phyloP scores from a whole-genome alignment of 2,888 invertebrate species.

The Platycnemis pennipes region DNA sequence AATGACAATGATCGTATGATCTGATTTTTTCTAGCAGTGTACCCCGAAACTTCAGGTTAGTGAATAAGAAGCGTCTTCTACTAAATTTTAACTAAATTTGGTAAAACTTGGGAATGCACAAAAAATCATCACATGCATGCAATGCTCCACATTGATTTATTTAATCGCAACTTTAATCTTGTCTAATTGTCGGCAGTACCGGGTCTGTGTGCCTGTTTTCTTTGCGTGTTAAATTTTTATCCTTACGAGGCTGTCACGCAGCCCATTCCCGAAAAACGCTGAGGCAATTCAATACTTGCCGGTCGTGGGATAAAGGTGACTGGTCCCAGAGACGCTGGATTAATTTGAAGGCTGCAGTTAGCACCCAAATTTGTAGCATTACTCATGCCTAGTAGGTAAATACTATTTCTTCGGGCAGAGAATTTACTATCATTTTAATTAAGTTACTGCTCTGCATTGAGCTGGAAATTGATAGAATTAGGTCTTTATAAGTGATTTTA shows the following conservation, averaged over 20 bases:
- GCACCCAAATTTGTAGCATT: background rate
- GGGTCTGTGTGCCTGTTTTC: background rate
- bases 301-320: background rate
- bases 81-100: background rate
- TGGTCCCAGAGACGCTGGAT: background rate
- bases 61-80: background rate
- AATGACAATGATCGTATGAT: background rate
- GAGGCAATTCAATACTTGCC: background rate
- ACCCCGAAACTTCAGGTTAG: background rate
- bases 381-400: background rate
- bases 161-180: background rate
- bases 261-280: background rate
- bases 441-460: too few relatives aligned
- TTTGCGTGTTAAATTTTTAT: background rate
- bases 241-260: background rate
- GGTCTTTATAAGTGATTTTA: too few relatives aligned
- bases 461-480: too few relatives aligned
- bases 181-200: background rate
- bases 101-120: background rate
- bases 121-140: background rate
- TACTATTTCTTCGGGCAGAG: too few relatives aligned
- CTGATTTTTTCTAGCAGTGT: background rate
- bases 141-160: background rate
- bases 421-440: too few relatives aligned
- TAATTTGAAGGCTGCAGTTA: background rate